A percentile compares a stretch with the other conserved stretches of the same genome.
Evolutionary conservation across 2,113 vertebrate genomes (phyloP).

Genomic region (Neoarius graeffei): DNA sequence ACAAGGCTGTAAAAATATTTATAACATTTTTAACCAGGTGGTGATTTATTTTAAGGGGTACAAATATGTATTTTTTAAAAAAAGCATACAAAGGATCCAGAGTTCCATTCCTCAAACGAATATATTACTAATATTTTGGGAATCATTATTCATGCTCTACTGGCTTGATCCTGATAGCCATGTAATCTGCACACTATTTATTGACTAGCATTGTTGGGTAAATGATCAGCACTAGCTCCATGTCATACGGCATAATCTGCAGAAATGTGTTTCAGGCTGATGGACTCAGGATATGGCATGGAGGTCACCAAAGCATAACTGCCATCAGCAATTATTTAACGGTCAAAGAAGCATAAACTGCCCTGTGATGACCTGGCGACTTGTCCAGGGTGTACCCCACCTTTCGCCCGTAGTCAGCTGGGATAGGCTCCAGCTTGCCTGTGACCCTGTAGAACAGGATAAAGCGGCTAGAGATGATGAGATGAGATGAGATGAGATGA

Average conservation of each 20-base stretch:
- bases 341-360: neutral
- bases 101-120: constrained; percentile 52
- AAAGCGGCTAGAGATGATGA: too few species aligned
- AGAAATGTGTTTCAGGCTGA: constrained; percentile 49
- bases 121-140: constrained; percentile 55
- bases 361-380: too few species aligned
- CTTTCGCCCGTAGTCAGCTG: too few species aligned
- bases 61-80: constrained; percentile 52
- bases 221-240: constrained; percentile 15
- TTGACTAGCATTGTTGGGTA: constrained; percentile 44
- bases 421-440: too few species aligned
- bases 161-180: constrained; percentile 59
- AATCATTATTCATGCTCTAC: constrained; percentile 55
- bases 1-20: constrained; percentile 47
- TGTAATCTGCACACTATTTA: constrained; percentile 56
- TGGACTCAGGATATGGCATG: constrained; percentile 31
- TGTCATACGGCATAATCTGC: constrained; percentile 32
- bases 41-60: constrained; percentile 54
- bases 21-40: constrained; percentile 43
- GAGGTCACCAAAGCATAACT: neutral
- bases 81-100: constrained; percentile 45
- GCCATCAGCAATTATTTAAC: neutral
- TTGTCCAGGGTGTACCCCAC: too few species aligned
- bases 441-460: too few species aligned
- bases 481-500: too few species aligned